Evolutionary conservation across 2,113 vertebrate species (phyloP), one percentile per base, ranked within the genome.

Genomic region (Trematocara unimaculatum): DNA sequence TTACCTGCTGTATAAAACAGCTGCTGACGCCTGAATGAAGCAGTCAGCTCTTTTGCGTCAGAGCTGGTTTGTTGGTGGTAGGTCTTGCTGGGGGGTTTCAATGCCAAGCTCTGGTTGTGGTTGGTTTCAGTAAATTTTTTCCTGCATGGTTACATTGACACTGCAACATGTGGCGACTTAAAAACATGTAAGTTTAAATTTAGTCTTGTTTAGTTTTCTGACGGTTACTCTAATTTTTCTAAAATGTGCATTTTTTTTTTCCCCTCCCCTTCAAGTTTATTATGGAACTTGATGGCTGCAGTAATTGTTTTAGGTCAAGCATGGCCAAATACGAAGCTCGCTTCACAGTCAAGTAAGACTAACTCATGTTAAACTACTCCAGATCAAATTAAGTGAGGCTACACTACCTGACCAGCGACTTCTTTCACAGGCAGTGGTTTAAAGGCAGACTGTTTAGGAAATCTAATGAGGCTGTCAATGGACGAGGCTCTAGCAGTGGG

Each of bases 401-500:
- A 20, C 1, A 26, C 3, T 5, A 18, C 9, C n/a, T 91, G 12
- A 91, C 3, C 3, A 20, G 2, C 1, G 1, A 20, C 31, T 62
- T 31, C 5, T 79, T 15, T 33, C 31, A 29, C 86, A 96, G 96
- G 70, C 87, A 85, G 83, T 67, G 94, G 90, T 33, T 82, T 96
- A 42, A 91, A 4, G 81, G 18, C 89, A 1, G 94, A 95, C 40
- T 97, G 96, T 89, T 42, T 87, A 7, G 96, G 93, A 14, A 96
- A 93, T 80, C 67, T 95, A 8, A 92, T 96, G 93, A 94, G 91
- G 67, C 80, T 97, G n/a, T 93, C 89, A 0, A 40, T 96, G 86
- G 94, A 96, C 9, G 62, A 94, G 33, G 93, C 93, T 79, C 53
- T 96, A 5, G 90, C 95, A 55, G 81, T 92, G 85, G 96, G 96